Evolutionary conservation across 2,888 invertebrate species (phyloP).

Genomic region (Metalampra italica): DNA sequence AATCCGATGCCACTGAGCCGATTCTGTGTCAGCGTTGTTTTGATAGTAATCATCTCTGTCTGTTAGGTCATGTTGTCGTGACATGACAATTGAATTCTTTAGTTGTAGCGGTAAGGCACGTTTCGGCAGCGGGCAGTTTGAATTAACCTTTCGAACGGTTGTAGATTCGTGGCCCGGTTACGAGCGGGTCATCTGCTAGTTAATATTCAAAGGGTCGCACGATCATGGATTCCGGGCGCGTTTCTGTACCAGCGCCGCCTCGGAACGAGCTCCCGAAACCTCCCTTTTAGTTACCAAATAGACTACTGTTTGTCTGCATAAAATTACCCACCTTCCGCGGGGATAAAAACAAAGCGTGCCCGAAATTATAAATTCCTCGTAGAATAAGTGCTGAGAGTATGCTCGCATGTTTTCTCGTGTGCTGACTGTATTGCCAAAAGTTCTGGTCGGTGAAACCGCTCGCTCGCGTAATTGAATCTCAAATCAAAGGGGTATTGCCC

Average conservation of each 20-base stretch:
- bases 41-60: too few relatives aligned
- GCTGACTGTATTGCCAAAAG: conserved; percentile 21
- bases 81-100: neutral
- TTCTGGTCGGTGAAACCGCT: conserved; percentile 10
- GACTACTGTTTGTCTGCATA: conserved; percentile 32
- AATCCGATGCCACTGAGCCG: too few relatives aligned
- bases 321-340: conserved; percentile 9
- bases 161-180: conserved; percentile 58
- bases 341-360: conserved; percentile 13
- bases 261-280: conserved; percentile 39
- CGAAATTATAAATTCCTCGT: conserved; percentile 9
- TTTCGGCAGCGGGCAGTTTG: conserved; percentile 43
- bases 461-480: neutral
- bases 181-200: conserved; percentile 67
- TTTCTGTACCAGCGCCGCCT: conserved; percentile 43
- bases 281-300: conserved; percentile 46
- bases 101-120: conserved; percentile 2
- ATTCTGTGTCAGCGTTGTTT: neutral
- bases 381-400: conserved; percentile 9
- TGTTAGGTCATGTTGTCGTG: neutral
- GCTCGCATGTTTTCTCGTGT: conserved; percentile 17
- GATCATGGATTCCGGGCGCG: conserved; percentile 67
- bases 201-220: conserved; percentile 73
- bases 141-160: conserved; percentile 58
- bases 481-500: neutral